Evolutionary conservation across 2,113 vertebrate species (phyloP), one percentile per base, ranked within the genome.

Genomic region (Tenebrosternarchus preto): DNA sequence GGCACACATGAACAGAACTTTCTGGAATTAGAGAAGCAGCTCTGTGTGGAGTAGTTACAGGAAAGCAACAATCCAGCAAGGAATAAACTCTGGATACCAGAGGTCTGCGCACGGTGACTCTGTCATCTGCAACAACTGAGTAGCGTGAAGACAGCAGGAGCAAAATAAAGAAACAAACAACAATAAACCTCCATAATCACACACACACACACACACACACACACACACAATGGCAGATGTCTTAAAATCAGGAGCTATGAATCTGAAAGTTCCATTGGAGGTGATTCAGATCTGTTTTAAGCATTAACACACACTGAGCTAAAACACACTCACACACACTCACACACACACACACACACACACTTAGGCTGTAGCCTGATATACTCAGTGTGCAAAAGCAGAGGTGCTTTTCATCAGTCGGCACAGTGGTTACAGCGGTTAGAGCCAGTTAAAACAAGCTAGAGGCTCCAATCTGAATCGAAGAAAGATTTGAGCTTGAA

Each of bases 191-290:
- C 24, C 8, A 8, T n/a, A 59, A 7, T 3, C 55, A 59, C 56
- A 59, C 56, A 22, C 19, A 59, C 56, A 59, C 56, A 46, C 19
- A 76, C 29, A 73, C 59, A 20, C 36, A 33, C 68, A 72, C 46
- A 22, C 22, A 43, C 1, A 31, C 36, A 46, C n/a, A n/a, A n/a
- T n/a, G n/a, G n/a, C n/a, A 59, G 29, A 64, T 80, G 66, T 15
- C 24, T 19, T 27, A n/a, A 59, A 59, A 59, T 73, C 33, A 71
- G 31, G 76, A 20, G 19, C 60, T 66, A 33, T 76, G 64, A 77
- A 50, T 63, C 24, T 53, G 74, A 55, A 76, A 20, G 50, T 66
- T 66, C 43, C 27, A 16, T 20, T 6, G 60, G 39, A 53, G 43
- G 25, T 22, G 66, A 3, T 56, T 39, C 53, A 55, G 33, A 78